These are phyloP conservation scores for Eulemur coronatus DNA, from an alignment of 2,797 vertebrate species.

Conservation along the genomic window DNA sequence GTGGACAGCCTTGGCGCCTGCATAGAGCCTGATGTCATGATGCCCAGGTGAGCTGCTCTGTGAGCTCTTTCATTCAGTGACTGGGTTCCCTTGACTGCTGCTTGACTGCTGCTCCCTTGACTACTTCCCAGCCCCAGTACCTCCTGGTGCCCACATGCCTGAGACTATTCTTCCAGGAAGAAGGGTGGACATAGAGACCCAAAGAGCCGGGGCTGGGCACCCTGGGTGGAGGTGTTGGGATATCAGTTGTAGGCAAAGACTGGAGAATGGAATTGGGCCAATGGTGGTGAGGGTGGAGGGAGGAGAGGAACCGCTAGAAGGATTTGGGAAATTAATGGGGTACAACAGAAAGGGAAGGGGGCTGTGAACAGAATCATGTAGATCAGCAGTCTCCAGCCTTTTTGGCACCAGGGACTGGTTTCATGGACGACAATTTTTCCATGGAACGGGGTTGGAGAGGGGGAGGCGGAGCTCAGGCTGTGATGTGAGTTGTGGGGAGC, in stretches of 20 bases:
- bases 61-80: neutral
- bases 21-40: neutral
- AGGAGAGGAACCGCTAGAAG: neutral
- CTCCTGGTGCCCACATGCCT: neutral
- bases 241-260: neutral
- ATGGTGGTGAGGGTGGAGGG: neutral
- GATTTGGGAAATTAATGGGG: neutral
- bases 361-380: neutral
- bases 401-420: too few species aligned
- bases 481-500: too few species aligned
- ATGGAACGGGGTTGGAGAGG: too few species aligned
- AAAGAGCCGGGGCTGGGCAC: neutral
- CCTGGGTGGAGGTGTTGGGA: neutral
- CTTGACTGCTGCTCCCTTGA: neutral
- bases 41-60: neutral
- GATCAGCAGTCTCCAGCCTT: too few species aligned
- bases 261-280: neutral
- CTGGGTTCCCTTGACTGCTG: neutral
- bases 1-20: fast-evolving
- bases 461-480: too few species aligned
- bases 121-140: neutral
- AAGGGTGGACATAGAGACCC: neutral
- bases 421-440: too few species aligned
- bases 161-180: neutral
- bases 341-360: neutral